Conservation (phyloP, 1,140 invertebrate genomes). For the Coenobita brevimanus region DNA sequence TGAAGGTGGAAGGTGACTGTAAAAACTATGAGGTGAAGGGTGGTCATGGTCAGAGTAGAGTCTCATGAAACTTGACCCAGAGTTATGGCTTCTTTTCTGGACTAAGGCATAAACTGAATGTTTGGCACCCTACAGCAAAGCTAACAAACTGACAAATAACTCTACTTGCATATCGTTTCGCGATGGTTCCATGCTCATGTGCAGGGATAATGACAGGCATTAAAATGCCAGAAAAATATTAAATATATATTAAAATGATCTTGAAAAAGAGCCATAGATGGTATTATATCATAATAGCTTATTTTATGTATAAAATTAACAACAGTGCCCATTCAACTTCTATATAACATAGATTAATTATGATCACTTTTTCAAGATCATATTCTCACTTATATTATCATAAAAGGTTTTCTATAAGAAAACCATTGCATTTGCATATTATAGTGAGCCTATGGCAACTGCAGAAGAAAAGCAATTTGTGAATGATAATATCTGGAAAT, state of each 20-base stretch:
- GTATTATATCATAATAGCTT: neutral
- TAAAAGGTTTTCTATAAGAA: conserved; percentile 57
- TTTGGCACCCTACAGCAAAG: conserved; percentile 66
- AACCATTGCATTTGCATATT: conserved; percentile 47
- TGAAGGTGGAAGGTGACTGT: too few relatives aligned
- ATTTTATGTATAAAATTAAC: conserved; percentile 17
- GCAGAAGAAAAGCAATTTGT: conserved; percentile 44
- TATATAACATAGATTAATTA: neutral
- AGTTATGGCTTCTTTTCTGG: conserved; percentile 20
- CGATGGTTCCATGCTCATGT: conserved; percentile 67
- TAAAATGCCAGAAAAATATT: conserved; percentile 29
- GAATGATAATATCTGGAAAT: conserved; percentile 42
- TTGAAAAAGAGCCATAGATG: conserved; percentile 52
- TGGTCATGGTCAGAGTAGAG: neutral
- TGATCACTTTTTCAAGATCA: conserved; percentile 46
- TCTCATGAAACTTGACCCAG: conserved; percentile 57
- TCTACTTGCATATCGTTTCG: conserved; percentile 66
- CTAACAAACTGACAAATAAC: conserved; percentile 65
- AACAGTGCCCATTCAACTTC: conserved; percentile 3
- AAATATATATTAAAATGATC: conserved; percentile 40
- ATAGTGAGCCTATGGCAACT: conserved; percentile 49
- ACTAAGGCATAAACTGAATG: conserved; percentile 54
- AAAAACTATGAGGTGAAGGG: too few relatives aligned
- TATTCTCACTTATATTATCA: conserved; percentile 23
- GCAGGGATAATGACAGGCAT: conserved; percentile 60